These are phyloP conservation scores for Poecile atricapillus DNA, from an alignment of 2,113 vertebrate genomes.

Conservation along the genomic window DNA sequence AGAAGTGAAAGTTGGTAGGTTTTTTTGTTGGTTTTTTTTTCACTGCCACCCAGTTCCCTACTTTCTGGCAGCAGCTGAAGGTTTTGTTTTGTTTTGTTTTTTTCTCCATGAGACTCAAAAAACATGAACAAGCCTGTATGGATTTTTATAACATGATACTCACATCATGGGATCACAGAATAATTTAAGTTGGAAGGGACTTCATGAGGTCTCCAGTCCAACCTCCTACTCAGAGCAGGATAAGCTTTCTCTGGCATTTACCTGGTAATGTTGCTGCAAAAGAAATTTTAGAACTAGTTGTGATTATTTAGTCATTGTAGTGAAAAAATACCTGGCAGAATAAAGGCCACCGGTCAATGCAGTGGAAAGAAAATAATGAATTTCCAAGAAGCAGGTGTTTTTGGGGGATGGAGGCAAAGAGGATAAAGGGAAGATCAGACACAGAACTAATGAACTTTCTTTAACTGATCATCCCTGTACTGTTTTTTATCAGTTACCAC, in stretches of 20 bases:
- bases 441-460: background rate
- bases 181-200: background rate
- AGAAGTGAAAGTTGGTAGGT: background rate
- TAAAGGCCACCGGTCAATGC: background rate
- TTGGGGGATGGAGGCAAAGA: background rate
- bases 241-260: background rate
- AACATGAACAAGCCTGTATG: slow-evolving; percentile 24
- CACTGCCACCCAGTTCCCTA: background rate
- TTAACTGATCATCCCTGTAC: background rate
- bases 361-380: background rate
- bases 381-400: background rate
- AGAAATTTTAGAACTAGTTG: background rate
- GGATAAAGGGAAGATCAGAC: background rate
- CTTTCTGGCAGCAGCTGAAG: background rate
- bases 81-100: background rate
- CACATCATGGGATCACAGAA: background rate
- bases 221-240: background rate
- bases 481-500: background rate
- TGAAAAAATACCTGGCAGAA: background rate
- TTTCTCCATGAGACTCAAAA: background rate
- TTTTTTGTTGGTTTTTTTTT: background rate
- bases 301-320: background rate
- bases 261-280: background rate
- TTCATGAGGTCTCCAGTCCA: background rate
- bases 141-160: slow-evolving; percentile 11